These are phyloP conservation scores for Pachypanchax playfairii DNA, from an alignment of 2,113 vertebrate species.

Conservation along the genomic window DNA sequence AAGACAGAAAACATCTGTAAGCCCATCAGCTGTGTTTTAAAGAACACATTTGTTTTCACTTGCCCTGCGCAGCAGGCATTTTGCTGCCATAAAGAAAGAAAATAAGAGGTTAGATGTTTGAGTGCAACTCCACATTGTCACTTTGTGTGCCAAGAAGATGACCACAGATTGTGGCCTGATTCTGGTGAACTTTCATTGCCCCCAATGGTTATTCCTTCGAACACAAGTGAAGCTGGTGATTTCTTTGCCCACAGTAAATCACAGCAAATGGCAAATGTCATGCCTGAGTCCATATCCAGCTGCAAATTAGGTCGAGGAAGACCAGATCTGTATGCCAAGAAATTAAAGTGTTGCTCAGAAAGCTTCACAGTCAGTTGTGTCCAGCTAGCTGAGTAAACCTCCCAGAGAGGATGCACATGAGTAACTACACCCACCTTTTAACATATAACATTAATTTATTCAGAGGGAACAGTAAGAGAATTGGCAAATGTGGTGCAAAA, in stretches of 20 bases:
- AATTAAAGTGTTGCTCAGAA: neutral
- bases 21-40: constrained; percentile 24
- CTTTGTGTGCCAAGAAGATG: constrained; percentile 20
- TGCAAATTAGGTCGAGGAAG: neutral
- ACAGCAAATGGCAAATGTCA: constrained; percentile 19
- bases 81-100: constrained; percentile 24
- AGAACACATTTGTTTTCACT: constrained; percentile 40
- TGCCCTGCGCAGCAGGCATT: constrained; percentile 6
- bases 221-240: constrained; percentile 15
- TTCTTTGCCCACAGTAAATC: constrained; percentile 29
- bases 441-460: constrained; percentile 29
- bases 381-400: constrained; percentile 7
- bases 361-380: neutral
- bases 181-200: constrained; percentile 28
- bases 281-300: constrained; percentile 15
- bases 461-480: neutral
- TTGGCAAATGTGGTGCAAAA: constrained; percentile 40
- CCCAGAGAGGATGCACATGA: neutral
- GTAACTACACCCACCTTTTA: neutral
- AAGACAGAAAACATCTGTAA: neutral
- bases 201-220: constrained; percentile 21
- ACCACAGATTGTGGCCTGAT: constrained; percentile 43
- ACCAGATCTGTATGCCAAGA: neutral
- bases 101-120: constrained; percentile 38
- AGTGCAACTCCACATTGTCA: constrained; percentile 35